Evolutionary conservation across 2,888 invertebrate genomes (phyloP).

Genomic region (Archaeoteleia sp.): DNA sequence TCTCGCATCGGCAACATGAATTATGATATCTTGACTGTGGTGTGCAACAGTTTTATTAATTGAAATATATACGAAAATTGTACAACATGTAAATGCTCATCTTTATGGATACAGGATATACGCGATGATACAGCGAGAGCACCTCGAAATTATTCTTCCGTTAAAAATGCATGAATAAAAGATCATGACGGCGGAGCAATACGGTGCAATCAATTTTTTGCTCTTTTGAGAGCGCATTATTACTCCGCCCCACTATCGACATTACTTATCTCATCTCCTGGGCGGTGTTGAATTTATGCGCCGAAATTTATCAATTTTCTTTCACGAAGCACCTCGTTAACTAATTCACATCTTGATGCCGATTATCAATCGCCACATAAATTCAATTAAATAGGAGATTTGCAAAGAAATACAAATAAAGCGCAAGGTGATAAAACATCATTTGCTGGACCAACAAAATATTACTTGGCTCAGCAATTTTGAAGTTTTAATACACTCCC

Average conservation of each 20-base stretch:
- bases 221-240: constrained; percentile 13
- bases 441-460: too few species aligned
- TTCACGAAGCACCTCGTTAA: constrained; percentile 18
- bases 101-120: constrained; percentile 23
- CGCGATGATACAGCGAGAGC: too few species aligned
- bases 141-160: constrained; percentile 18
- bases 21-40: constrained; percentile 1
- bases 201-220: constrained; percentile 35
- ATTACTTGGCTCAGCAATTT: too few species aligned
- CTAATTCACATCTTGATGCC: constrained; percentile 12
- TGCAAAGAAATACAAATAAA: constrained; percentile 13
- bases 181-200: constrained; percentile 2
- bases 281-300: constrained; percentile 26
- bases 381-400: constrained; percentile 14
- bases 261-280: constrained; percentile 30
- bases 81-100: constrained; percentile 21
- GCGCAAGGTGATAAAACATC: too few species aligned
- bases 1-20: neutral
- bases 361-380: constrained; percentile 22
- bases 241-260: constrained; percentile 25
- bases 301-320: constrained; percentile 36
- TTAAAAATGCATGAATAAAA: constrained; percentile 40
- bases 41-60: constrained; percentile 8
- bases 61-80: constrained; percentile 27
- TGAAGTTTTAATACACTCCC: too few species aligned